phyloP scores from a whole-genome alignment of 2,113 vertebrate genomes.

The Camelus dromedarius region DNA sequence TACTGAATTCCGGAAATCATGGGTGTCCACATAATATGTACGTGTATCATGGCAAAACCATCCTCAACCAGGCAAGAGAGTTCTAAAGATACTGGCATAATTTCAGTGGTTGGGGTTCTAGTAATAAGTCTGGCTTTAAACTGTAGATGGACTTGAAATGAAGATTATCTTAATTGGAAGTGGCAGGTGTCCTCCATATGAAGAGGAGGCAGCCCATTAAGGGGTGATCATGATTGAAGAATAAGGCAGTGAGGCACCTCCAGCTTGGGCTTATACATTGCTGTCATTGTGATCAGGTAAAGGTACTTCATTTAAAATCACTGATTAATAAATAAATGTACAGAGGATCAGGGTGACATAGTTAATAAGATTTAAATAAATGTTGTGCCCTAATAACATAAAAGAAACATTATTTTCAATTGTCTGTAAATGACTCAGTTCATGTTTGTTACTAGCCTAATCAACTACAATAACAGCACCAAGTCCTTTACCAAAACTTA shows the following conservation, averaged over 20 bases:
- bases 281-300: background rate
- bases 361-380: background rate
- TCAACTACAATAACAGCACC: background rate
- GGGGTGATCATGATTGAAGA: background rate
- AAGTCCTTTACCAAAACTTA: background rate
- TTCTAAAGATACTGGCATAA: background rate
- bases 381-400: background rate
- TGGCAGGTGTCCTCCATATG: background rate
- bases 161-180: background rate
- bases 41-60: background rate
- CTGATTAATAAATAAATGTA: background rate
- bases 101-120: background rate
- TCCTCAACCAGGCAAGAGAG: background rate
- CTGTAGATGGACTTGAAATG: background rate
- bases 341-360: background rate
- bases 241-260: background rate
- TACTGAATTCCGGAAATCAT: background rate
- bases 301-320: background rate
- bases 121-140: background rate
- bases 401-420: conserved; percentile 30
- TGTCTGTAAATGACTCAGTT: background rate
- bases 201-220: background rate
- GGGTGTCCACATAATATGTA: background rate
- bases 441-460: background rate
- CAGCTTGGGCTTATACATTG: background rate